Evolutionary conservation across 2,797 vertebrate genomes (phyloP).

Genomic region (Mastacembelus armatus): DNA sequence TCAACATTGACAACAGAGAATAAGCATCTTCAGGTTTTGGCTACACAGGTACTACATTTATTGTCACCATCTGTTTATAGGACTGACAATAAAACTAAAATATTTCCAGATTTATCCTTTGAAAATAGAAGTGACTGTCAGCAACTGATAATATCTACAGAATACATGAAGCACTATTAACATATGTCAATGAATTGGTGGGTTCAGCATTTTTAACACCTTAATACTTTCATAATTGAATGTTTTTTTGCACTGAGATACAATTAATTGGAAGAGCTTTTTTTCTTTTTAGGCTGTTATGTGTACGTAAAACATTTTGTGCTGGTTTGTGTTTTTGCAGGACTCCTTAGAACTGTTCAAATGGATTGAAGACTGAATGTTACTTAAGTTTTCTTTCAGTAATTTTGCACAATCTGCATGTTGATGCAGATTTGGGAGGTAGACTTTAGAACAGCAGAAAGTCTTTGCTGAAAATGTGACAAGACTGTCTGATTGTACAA

Average conservation of each 20-base stretch:
- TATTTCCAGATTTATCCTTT: too few relatives aligned
- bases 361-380: conserved; percentile 61
- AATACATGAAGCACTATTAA: conserved; percentile 47
- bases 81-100: too few relatives aligned
- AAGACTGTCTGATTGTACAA: conserved; percentile 80
- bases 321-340: conserved; percentile 53
- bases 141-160: too few relatives aligned
- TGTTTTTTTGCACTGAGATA: conserved; percentile 75
- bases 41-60: too few relatives aligned
- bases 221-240: conserved; percentile 51
- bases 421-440: conserved; percentile 48
- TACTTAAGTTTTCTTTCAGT: conserved; percentile 53
- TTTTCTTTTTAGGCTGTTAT: conserved; percentile 8
- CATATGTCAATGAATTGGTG: conserved; percentile 33
- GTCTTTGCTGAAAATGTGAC: conserved; percentile 76
- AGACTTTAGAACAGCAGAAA: conserved; percentile 52
- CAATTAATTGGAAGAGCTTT: conserved; percentile 33
- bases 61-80: conserved; percentile 10
- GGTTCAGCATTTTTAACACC: conserved; percentile 52
- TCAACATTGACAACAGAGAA: not conserved
- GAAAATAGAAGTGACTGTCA: too few relatives aligned
- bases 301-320: conserved; percentile 38
- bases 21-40: too few relatives aligned
- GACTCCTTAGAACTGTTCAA: conserved; percentile 54
- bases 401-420: conserved; percentile 68